Conservation (phyloP, 2,113 vertebrate genomes). For the Microtus richardsoni region DNA sequence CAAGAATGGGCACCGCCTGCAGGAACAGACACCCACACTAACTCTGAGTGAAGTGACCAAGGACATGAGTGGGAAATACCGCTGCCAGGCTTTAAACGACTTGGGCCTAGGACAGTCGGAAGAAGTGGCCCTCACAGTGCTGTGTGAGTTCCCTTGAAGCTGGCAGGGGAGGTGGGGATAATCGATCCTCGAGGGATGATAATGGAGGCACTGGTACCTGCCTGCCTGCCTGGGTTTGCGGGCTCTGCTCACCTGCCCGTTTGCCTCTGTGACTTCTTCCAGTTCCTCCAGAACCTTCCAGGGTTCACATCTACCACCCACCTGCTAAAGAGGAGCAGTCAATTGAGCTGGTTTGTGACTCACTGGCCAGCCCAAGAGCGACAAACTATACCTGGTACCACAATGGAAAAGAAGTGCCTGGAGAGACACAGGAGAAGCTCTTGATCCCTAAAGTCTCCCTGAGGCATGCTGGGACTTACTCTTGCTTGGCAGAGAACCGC, state of each 20-base stretch:
- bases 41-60: background rate
- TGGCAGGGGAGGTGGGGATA: background rate
- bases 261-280: conserved; percentile 17
- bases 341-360: conserved; percentile 49
- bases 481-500: conserved; percentile 89
- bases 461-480: conserved; percentile 86
- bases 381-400: conserved; percentile 73
- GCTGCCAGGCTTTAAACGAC: background rate
- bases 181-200: background rate
- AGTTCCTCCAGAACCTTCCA: conserved; percentile 70
- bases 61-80: conserved; percentile 50
- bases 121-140: conserved; percentile 49
- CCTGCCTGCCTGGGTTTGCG: too few species aligned
- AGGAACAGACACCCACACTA: rapidly evolving
- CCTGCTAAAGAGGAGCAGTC: background rate
- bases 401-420: background rate
- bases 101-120: rapidly evolving
- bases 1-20: rapidly evolving
- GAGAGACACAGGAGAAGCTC: conserved; percentile 53
- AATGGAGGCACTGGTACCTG: too few species aligned
- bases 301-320: background rate
- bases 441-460: conserved; percentile 81
- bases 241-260: background rate
- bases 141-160: conserved; percentile 64
- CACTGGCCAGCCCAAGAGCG: conserved; percentile 50